phyloP scores from a whole-genome alignment of 2,888 invertebrate genomes.

The Mylabris sibirica region DNA sequence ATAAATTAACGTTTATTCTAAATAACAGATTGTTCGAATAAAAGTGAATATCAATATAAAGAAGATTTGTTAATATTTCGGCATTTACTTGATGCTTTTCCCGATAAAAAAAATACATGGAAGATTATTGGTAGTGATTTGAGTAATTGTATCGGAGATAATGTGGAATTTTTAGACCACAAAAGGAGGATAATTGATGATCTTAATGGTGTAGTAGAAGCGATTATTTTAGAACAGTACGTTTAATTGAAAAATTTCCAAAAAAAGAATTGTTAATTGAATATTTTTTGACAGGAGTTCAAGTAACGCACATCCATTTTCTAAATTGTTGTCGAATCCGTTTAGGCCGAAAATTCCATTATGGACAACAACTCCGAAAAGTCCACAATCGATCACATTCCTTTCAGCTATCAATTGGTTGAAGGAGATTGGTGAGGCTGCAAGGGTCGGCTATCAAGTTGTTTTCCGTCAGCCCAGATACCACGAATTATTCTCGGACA shows the following conservation, averaged over 20 bases:
- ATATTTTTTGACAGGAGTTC: conserved; percentile 15
- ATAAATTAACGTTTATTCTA: neutral
- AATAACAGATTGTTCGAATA: conserved; percentile 63
- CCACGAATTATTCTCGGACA: conserved; percentile 69
- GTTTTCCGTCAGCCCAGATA: conserved; percentile 73
- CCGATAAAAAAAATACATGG: conserved; percentile 65
- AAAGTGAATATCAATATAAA: conserved; percentile 67
- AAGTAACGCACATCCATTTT: neutral
- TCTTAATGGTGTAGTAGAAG: conserved; percentile 69
- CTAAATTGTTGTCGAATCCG: conserved; percentile 1
- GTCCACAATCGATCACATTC: conserved; percentile 54
- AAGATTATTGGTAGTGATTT: conserved; percentile 70
- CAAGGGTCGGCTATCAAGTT: conserved; percentile 74
- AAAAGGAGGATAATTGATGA: conserved; percentile 66
- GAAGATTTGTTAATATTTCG: conserved; percentile 70
- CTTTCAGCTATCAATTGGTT: conserved; percentile 76
- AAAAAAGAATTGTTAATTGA: conserved; percentile 12
- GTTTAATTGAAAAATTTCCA: conserved; percentile 47
- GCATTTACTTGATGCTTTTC: conserved; percentile 72
- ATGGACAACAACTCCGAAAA: conserved; percentile 55
- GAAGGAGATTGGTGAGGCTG: conserved; percentile 76
- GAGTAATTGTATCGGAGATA: conserved; percentile 57
- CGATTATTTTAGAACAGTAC: conserved; percentile 79
- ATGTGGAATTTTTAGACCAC: conserved; percentile 64
- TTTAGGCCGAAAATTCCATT: conserved; percentile 43